Conservation (phyloP, 1,140 invertebrate species). For the Sinonovacula constricta region DNA sequence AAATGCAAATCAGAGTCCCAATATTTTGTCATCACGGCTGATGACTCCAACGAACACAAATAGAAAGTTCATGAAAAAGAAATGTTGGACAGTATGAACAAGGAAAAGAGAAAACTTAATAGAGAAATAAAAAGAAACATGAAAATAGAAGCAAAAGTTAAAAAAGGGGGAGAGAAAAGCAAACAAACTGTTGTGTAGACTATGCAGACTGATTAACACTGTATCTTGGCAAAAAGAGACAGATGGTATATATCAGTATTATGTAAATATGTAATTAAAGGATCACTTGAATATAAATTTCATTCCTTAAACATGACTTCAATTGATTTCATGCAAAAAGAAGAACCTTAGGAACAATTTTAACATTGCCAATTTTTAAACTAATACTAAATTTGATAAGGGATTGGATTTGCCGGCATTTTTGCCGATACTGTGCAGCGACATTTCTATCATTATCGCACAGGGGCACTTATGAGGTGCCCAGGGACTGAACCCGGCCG, state of each 20-base stretch:
- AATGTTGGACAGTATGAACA: background rate
- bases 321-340: background rate
- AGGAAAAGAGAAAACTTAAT: background rate
- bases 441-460: no score
- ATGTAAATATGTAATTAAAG: no score
- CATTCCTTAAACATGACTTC: background rate
- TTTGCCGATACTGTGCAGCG: no score
- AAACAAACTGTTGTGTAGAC: background rate
- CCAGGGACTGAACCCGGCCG: no score
- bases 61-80: background rate
- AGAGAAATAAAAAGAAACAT: background rate
- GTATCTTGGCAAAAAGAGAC: no score
- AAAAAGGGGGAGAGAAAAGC: background rate
- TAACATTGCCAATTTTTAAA: background rate
- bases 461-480: no score
- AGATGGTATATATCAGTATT: background rate
- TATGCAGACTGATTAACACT: background rate
- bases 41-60: background rate
- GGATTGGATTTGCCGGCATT: no score
- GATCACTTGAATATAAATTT: no score
- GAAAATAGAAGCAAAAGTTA: background rate
- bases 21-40: background rate
- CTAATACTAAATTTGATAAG: constrained; percentile 1
- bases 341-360: background rate
- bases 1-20: background rate